Base-by-base conservation (phyloP, 2,888 invertebrate species). In the Lapara coniferarum region DNA sequence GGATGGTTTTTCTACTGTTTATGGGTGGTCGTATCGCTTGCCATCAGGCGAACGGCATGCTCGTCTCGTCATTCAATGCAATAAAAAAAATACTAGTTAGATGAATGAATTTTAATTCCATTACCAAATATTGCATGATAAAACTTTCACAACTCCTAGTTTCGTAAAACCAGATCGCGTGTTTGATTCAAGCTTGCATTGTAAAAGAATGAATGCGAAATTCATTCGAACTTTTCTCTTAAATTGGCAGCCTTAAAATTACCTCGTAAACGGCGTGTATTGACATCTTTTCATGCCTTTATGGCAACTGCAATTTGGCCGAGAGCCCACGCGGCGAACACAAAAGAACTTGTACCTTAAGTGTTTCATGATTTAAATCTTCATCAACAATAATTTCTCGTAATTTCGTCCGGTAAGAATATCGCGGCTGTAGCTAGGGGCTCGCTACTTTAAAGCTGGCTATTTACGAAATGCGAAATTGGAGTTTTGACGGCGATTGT, bases 201-300 rank as follows among this genome's bases (percentile, higher is more conserved):
- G 76, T 82, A 77, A 76, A 79, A 82, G 81, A 83, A 83, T 69
- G 77, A 84, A 81, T 82, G 78, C 78, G 80, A 77, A 81, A 83
- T 82, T 83, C 16, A 14, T 55, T 16, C 16, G n/a, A 68, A 53
- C 37, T 84, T 81, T 78, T 77, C 74, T 77, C 77, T 80, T 71
- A 89, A 88, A 88, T 85, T 85, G 79, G 81, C 57, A 70, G 66
- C 72, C 78, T 86, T 89, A 91, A 90, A 88, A 83, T 81, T 76
- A 78, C 79, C 79, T 71, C 74, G 78, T 81, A 81, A 84, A 81
- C 77, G 76, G 79, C 78, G 78, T 81, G 81, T 89, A 89, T 87
- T 86, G 86, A 86, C 87, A 87, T 87, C 81, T 84, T 86, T 83
- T 82, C 81, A 81, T 77, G 76, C 82, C 79, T 86, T 88, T 59